A percentile compares a stretch with the other conserved stretches of the same genome.
These are phyloP conservation scores for Bovichtus diacanthus DNA, from an alignment of 2,797 vertebrate species.

Conservation along the genomic window DNA sequence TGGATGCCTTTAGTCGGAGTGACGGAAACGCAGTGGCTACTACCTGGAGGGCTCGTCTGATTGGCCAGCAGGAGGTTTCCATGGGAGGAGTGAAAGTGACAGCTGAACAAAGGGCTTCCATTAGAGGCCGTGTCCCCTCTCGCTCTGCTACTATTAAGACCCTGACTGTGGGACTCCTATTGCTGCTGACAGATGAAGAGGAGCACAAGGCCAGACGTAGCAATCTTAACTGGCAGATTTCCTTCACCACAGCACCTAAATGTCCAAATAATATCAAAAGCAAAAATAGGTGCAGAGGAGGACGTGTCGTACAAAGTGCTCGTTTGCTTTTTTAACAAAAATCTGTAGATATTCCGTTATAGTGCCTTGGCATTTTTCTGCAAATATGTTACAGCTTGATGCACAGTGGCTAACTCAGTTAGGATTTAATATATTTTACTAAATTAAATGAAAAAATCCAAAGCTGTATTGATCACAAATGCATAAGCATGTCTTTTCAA, in stretches of 20 bases:
- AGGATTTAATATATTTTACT: neutral
- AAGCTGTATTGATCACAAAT: neutral
- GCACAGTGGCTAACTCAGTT: neutral
- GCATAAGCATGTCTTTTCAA: conserved; percentile 4
- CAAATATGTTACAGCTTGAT: neutral
- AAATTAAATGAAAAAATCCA: neutral
- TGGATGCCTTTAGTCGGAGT: conserved; percentile 53
- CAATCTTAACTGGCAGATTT: conserved; percentile 40
- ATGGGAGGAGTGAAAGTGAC: conserved; percentile 79
- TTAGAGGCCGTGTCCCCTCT: conserved; percentile 73
- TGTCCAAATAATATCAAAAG: conserved; percentile 17
- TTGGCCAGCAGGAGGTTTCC: conserved; percentile 75
- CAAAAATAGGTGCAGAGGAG: neutral
- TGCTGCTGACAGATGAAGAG: conserved; percentile 68
- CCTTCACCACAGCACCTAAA: conserved; percentile 8
- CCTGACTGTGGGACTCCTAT: conserved; percentile 70
- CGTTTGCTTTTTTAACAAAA: neutral
- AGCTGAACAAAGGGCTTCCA: conserved; percentile 82
- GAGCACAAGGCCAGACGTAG: conserved; percentile 48
- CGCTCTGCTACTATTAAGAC: conserved; percentile 71
- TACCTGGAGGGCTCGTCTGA: conserved; percentile 63
- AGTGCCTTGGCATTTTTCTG: too few species aligned
- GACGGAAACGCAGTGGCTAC: conserved; percentile 37
- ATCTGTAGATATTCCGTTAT: neutral
- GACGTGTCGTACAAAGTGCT: neutral